phyloP scores from a whole-genome alignment of 2,797 vertebrate genomes.

The Picus viridis region DNA sequence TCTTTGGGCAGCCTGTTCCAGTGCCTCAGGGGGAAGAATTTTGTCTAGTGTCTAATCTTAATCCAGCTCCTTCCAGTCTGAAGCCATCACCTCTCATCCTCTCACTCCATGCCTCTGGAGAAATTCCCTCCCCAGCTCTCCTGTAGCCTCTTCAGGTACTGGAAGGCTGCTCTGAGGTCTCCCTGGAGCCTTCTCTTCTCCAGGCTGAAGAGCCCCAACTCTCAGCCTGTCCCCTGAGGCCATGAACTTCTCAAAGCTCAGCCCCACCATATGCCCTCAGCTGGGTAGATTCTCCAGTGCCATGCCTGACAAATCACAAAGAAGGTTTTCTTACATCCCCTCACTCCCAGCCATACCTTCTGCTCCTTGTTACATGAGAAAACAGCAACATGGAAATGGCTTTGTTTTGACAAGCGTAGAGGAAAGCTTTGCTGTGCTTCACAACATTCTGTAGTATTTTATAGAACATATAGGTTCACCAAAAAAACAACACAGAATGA shows the following conservation, averaged over 20 bases:
- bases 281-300: not conserved
- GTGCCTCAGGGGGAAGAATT: no score
- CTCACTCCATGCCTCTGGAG: no score
- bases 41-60: no score
- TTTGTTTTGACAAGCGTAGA: slow-evolving; percentile 19
- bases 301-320: not conserved
- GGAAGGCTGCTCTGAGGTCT: no score
- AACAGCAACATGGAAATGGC: not conserved
- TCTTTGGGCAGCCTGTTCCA: no score
- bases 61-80: no score
- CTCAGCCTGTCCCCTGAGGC: no score
- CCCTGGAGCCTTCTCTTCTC: no score
- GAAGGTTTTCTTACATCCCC: not conserved
- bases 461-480: not conserved
- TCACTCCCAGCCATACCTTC: not conserved
- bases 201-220: no score
- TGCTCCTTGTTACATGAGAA: not conserved
- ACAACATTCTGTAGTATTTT: not conserved
- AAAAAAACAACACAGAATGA: not conserved
- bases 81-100: no score
- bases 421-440: not conserved
- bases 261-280: not conserved
- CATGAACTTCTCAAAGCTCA: not conserved
- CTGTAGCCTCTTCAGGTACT: no score
- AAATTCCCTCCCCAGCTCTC: no score